phyloP scores from a whole-genome alignment of 2,797 vertebrate species.

The Tauraco hartlaubi region DNA sequence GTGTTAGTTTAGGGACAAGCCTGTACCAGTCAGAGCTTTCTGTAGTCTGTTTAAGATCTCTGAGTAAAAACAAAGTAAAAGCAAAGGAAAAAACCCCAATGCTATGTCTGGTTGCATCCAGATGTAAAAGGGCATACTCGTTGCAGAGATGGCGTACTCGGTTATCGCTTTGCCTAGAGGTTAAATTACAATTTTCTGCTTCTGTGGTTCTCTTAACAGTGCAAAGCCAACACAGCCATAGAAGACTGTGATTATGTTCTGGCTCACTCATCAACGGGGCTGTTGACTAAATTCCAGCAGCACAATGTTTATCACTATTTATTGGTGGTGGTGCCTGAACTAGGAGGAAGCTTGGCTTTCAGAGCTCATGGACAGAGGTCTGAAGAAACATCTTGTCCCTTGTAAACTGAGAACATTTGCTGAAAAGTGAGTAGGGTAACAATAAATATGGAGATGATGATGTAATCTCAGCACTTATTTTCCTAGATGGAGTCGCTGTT shows the following conservation, averaged over 20 bases:
- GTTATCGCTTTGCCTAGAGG: not conserved
- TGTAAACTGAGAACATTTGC: conserved; percentile 41
- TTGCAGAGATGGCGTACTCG: not conserved
- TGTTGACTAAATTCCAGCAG: conserved; percentile 23
- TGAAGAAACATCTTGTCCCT: conserved; percentile 40
- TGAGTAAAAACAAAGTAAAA: not conserved
- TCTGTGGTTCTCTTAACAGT: not conserved
- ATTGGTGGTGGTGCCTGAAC: not conserved
- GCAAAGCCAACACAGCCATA: not conserved
- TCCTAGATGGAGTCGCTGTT: conserved; percentile 51
- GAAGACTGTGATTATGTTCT: conserved; percentile 21
- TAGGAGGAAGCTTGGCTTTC: conserved; percentile 46
- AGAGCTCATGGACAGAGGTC: not conserved
- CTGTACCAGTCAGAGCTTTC: not conserved
- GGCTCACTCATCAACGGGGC: not conserved
- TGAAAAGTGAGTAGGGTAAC: conserved; percentile 48
- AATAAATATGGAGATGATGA: conserved; percentile 41
- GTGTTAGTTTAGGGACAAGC: not conserved
- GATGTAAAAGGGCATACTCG: not conserved
- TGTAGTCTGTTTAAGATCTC: not conserved
- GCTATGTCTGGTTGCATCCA: not conserved
- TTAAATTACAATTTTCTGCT: not conserved
- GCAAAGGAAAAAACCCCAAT: not conserved
- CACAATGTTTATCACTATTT: conserved; percentile 14
- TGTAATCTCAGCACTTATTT: conserved; percentile 54